phyloP scores from a whole-genome alignment of 2,888 invertebrate species.

The Clitarchus hookeri region DNA sequence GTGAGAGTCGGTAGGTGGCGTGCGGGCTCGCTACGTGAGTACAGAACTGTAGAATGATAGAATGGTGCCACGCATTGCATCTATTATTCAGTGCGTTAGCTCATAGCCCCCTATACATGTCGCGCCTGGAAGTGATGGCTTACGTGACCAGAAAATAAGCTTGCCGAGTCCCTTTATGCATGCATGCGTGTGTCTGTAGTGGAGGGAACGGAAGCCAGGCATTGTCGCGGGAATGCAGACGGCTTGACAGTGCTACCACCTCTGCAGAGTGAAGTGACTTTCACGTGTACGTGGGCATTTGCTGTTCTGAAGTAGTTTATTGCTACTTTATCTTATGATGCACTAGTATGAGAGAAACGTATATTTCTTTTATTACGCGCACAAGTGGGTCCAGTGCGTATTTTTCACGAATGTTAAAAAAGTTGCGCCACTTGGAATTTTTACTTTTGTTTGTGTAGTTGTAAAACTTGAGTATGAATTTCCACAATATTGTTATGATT shows the following conservation, averaged over 20 bases:
- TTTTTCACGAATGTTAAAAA: too few species aligned
- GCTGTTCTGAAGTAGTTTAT: background rate
- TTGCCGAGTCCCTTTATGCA: background rate
- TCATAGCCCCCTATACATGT: background rate
- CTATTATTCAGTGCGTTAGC: background rate
- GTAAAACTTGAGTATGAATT: too few species aligned
- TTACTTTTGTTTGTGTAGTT: too few species aligned
- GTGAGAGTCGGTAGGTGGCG: background rate
- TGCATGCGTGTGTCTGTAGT: background rate
- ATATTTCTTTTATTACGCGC: too few species aligned
- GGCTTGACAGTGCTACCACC: background rate
- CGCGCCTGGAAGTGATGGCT: background rate
- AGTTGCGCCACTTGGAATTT: too few species aligned
- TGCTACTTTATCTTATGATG: background rate
- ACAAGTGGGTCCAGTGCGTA: too few species aligned
- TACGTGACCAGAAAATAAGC: constrained; percentile 7
- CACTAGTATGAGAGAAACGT: too few species aligned
- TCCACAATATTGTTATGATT: too few species aligned
- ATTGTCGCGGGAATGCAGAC: background rate
- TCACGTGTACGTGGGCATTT: background rate
- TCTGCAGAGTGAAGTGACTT: background rate
- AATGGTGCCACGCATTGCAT: background rate
- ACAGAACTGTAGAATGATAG: background rate
- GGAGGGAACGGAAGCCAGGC: background rate
- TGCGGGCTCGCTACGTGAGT: background rate